These are phyloP conservation scores for Procambarus clarkii DNA, from an alignment of 1,140 invertebrate species.

Conservation along the genomic window DNA sequence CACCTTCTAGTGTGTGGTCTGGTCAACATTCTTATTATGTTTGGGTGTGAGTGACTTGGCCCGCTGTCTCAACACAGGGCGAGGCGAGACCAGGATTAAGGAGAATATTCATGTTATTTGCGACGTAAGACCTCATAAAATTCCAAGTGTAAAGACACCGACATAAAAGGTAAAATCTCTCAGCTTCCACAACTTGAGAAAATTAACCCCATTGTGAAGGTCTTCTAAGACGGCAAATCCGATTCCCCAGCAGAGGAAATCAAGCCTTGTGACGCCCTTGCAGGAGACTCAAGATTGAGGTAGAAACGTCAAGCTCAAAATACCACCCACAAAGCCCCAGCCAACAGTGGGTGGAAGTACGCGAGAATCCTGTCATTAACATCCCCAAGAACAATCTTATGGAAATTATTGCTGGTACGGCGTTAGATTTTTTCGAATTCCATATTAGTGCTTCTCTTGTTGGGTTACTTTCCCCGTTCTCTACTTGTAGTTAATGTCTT, in stretches of 20 bases:
- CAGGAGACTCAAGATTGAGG: not conserved
- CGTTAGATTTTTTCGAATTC: slow-evolving; percentile 3
- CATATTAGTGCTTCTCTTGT: not conserved
- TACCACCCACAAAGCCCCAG: not conserved
- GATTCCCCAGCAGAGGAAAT: not conserved
- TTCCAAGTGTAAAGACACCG: not conserved
- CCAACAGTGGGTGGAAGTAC: not conserved
- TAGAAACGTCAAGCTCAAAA: not conserved
- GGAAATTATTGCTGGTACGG: slow-evolving; percentile 7
- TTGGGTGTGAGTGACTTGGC: too few species aligned
- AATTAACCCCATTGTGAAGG: not conserved
- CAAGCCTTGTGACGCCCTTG: not conserved
- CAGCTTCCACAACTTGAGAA: not conserved
- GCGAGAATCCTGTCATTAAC: not conserved
- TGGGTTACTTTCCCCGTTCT: not conserved
- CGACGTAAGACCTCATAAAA: not conserved
- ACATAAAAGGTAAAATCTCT: not conserved
- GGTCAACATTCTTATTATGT: too few species aligned
- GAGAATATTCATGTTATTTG: not conserved
- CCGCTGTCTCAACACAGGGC: not conserved
- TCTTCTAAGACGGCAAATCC: not conserved
- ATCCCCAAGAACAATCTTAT: not conserved
- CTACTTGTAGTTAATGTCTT: not conserved
- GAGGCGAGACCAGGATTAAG: not conserved
- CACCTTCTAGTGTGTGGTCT: too few species aligned